A percentile compares a stretch with the other conserved stretches of the same genome.
phyloP scores from a whole-genome alignment of 2,888 invertebrate species.

The Lepidochitona cinerea region DNA sequence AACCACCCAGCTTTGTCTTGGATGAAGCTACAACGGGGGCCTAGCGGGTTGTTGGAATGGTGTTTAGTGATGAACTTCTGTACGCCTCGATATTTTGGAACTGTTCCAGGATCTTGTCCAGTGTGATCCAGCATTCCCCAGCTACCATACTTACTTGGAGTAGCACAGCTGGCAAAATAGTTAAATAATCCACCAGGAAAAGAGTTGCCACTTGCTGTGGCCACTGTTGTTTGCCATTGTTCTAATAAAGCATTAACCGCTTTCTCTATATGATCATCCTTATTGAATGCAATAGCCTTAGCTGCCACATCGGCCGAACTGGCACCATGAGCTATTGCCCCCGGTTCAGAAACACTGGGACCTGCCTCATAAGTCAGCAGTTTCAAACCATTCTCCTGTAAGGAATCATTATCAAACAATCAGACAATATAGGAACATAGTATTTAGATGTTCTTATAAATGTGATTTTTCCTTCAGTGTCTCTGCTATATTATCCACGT shows the following conservation, averaged over 20 bases:
- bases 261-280: constrained; percentile 34
- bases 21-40: constrained; percentile 39
- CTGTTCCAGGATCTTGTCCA: constrained; percentile 42
- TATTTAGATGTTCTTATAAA: neutral
- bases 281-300: constrained; percentile 44
- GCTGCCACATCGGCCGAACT: constrained; percentile 35
- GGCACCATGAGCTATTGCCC: constrained; percentile 27
- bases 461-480: too few species aligned
- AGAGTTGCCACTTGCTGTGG: constrained; percentile 28
- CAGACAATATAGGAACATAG: constrained; percentile 20
- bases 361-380: constrained; percentile 54
- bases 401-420: constrained; percentile 43
- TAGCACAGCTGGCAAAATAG: constrained; percentile 45
- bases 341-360: constrained; percentile 39
- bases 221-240: constrained; percentile 38
- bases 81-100: constrained; percentile 47
- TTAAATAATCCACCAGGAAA: constrained; percentile 48
- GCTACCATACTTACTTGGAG: constrained; percentile 46
- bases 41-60: constrained; percentile 20
- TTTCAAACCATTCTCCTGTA: constrained; percentile 43
- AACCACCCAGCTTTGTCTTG: constrained; percentile 11
- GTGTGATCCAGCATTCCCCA: constrained; percentile 54
- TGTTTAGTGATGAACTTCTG: constrained; percentile 37
- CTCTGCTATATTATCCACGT: too few species aligned
- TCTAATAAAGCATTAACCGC: constrained; percentile 38